Percentiles rank a stretch among this genome's conserved stretches.
phyloP scores from a whole-genome alignment of 2,888 invertebrate genomes.

The Troides oblongomaculatus region DNA sequence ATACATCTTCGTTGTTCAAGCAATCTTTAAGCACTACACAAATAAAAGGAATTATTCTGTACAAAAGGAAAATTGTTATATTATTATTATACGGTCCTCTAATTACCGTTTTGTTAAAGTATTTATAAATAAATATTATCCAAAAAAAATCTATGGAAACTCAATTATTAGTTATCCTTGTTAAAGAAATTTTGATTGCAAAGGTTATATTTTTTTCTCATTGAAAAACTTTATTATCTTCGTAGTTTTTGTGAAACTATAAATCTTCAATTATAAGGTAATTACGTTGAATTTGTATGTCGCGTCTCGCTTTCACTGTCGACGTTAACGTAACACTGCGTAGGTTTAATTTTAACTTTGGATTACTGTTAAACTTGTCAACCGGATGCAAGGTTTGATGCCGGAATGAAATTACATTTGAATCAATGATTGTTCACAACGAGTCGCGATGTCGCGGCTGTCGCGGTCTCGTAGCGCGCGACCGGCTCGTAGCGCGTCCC shows the following conservation, averaged over 20 bases:
- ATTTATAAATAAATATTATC: too few relatives aligned
- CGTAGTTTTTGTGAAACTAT: too few relatives aligned
- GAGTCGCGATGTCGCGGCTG: constrained; percentile 37
- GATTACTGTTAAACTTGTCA: background rate
- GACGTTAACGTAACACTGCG: background rate
- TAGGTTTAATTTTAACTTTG: background rate
- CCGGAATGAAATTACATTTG: constrained; percentile 4
- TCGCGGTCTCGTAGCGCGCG: constrained; percentile 38
- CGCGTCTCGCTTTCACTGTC: background rate
- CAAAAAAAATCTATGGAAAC: too few relatives aligned
- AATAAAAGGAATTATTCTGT: background rate
- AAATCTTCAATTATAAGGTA: background rate
- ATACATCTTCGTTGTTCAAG: background rate
- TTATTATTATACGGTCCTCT: background rate
- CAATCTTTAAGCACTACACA: background rate
- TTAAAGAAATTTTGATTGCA: too few relatives aligned
- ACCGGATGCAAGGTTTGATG: background rate
- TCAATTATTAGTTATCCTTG: too few relatives aligned
- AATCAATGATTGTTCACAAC: constrained; percentile 42
- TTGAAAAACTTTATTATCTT: too few relatives aligned
- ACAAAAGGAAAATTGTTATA: background rate
- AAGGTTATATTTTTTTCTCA: too few relatives aligned
- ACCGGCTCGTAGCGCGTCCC: constrained; percentile 48
- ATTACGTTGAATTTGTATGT: background rate
- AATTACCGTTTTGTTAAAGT: too few relatives aligned